Evolutionary conservation across 2,797 vertebrate genomes (phyloP).

Genomic region (Chelmon rostratus): DNA sequence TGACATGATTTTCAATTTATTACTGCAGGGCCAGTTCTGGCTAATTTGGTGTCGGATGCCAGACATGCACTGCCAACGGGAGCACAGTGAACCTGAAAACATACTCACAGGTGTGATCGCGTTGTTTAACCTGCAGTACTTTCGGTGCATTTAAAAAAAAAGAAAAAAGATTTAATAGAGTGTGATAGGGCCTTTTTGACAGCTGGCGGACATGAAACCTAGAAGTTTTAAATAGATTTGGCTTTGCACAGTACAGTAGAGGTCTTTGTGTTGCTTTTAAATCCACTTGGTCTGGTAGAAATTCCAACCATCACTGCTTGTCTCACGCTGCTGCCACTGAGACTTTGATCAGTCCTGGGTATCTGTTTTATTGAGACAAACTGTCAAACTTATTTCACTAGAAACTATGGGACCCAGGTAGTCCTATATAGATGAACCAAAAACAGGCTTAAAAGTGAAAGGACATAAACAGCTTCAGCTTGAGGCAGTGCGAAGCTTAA

Average conservation of each 20-base stretch:
- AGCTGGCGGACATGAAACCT: background rate
- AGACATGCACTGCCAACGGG: background rate
- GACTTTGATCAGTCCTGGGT: too few species aligned
- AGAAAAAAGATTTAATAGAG: constrained; percentile 1
- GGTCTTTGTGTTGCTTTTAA: background rate
- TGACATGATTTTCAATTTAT: background rate
- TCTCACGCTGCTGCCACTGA: too few species aligned
- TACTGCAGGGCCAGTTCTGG: background rate
- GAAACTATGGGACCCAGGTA: background rate
- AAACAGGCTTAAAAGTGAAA: background rate
- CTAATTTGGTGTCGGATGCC: background rate
- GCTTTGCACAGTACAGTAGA: background rate
- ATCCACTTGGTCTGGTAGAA: background rate
- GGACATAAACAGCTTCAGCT: background rate
- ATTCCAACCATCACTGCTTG: too few species aligned
- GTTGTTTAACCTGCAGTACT: background rate
- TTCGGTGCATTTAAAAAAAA: background rate
- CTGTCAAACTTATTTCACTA: too few species aligned
- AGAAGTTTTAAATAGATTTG: background rate
- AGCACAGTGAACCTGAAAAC: background rate
- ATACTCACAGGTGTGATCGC: background rate
- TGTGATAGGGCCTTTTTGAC: background rate
- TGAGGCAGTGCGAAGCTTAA: background rate
- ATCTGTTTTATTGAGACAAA: too few species aligned
- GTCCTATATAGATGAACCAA: background rate